These are phyloP conservation scores for Siderastrea siderea DNA, from an alignment of 92 coral and sea anemone genomes.

Conservation along the genomic window DNA sequence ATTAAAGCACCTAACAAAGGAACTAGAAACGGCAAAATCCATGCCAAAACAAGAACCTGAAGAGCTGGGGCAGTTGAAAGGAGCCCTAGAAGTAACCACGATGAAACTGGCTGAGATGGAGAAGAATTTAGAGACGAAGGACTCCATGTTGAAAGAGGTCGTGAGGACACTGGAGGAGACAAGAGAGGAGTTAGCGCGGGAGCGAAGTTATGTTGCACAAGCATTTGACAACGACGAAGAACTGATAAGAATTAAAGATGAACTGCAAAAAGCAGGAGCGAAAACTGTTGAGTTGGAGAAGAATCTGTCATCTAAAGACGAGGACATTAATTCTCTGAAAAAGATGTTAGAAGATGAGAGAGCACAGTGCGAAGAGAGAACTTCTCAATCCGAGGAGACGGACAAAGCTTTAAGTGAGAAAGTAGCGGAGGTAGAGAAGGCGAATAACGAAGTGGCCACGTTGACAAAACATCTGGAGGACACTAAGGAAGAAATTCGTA, in stretches of 20 bases:
- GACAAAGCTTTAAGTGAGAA: background rate
- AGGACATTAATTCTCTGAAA: conserved; percentile 32
- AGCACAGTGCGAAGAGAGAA: background rate
- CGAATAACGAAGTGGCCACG: conserved; percentile 3
- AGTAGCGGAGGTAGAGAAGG: conserved; percentile 15
- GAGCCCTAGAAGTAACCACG: conserved; percentile 18
- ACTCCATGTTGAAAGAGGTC: conserved; percentile 71
- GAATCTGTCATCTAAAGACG: conserved; percentile 16
- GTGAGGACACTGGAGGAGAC: conserved; percentile 80
- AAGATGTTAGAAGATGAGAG: conserved; percentile 57
- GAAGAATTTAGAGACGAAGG: conserved; percentile 49
- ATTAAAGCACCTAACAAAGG: conserved; percentile 60
- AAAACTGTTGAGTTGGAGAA: conserved; percentile 38
- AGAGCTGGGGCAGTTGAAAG: conserved; percentile 43
- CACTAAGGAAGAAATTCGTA: conserved; percentile 11
- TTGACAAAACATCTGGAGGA: conserved; percentile 21
- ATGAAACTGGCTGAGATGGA: conserved; percentile 31
- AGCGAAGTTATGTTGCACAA: conserved; percentile 60
- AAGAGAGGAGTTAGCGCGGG: conserved; percentile 67
- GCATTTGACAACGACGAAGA: conserved; percentile 62
- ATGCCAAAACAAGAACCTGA: conserved; percentile 19
- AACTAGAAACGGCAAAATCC: conserved; percentile 53
- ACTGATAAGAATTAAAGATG: conserved; percentile 40
- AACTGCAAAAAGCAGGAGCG: conserved; percentile 38
- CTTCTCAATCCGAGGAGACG: background rate